These are phyloP conservation scores for Drosophila robusta DNA, from an alignment of 2,888 invertebrate species.

Conservation along the genomic window DNA sequence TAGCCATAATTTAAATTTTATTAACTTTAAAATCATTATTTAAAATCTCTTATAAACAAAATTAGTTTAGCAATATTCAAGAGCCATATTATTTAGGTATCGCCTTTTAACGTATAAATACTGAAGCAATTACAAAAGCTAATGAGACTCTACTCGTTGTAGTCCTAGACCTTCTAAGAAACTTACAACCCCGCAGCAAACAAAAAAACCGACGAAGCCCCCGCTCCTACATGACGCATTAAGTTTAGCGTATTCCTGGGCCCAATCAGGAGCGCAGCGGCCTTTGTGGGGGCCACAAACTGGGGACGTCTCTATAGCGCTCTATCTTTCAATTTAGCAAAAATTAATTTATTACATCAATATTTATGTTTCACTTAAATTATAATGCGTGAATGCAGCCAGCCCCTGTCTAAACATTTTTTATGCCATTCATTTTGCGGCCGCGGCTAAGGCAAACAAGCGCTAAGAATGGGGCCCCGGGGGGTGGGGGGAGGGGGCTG, in stretches of 20 bases:
- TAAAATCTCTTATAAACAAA: no score
- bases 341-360: constrained; percentile 82
- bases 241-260: background rate
- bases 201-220: background rate
- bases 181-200: no score
- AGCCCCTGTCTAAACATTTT: constrained; percentile 70
- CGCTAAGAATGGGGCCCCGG: background rate
- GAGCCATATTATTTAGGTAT: no score
- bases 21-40: no score
- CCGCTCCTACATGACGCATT: background rate
- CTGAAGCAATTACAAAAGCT: background rate
- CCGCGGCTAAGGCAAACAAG: constrained; percentile 48
- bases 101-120: no score
- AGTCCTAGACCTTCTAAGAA: background rate
- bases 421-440: constrained; percentile 50
- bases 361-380: constrained; percentile 83
- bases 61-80: no score
- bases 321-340: constrained; percentile 65
- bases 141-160: no score
- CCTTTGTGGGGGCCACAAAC: constrained; percentile 6
- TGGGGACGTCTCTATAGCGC: constrained; percentile 7
- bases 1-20: no score
- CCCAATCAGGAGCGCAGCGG: constrained; percentile 20
- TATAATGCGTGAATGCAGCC: constrained; percentile 82
- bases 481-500: background rate